These are phyloP conservation scores for Alouatta palliata DNA, from an alignment of 2,113 vertebrate genomes.

Conservation along the genomic window DNA sequence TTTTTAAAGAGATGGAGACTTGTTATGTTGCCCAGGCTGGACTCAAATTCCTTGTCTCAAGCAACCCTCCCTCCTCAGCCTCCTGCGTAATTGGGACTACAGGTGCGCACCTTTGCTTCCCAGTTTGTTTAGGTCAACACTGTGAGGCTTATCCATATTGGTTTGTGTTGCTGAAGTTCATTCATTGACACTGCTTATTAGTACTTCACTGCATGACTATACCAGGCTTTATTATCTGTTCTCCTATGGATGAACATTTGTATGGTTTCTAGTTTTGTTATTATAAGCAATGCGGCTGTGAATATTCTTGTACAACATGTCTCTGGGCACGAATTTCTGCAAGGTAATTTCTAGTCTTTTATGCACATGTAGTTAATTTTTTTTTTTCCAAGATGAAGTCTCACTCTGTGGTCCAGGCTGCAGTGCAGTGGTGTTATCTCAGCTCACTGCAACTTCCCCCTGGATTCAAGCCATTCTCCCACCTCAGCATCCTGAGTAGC, in stretches of 20 bases:
- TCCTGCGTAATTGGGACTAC: background rate
- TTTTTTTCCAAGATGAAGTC: too few species aligned
- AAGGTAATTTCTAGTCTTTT: constrained; percentile 14
- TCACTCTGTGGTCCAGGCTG: too few species aligned
- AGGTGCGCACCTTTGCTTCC: background rate
- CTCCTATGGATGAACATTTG: background rate
- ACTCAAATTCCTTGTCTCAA: background rate
- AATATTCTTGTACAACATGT: background rate
- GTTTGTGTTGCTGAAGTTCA: background rate
- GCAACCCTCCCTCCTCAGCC: background rate
- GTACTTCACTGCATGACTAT: background rate
- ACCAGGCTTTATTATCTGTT: background rate
- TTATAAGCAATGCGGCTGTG: background rate
- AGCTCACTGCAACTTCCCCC: too few species aligned
- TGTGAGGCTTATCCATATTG: background rate
- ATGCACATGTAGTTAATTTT: background rate
- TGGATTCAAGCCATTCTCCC: too few species aligned
- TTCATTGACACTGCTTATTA: background rate
- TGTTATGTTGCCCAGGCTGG: background rate
- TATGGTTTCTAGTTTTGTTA: background rate
- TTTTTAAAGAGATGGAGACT: background rate
- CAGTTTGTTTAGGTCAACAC: background rate
- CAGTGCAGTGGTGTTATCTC: too few species aligned
- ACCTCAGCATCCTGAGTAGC: too few species aligned
- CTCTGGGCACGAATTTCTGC: background rate